Evolutionary conservation across 2,797 vertebrate genomes (phyloP).

Genomic region (Hylomyscus alleni): DNA sequence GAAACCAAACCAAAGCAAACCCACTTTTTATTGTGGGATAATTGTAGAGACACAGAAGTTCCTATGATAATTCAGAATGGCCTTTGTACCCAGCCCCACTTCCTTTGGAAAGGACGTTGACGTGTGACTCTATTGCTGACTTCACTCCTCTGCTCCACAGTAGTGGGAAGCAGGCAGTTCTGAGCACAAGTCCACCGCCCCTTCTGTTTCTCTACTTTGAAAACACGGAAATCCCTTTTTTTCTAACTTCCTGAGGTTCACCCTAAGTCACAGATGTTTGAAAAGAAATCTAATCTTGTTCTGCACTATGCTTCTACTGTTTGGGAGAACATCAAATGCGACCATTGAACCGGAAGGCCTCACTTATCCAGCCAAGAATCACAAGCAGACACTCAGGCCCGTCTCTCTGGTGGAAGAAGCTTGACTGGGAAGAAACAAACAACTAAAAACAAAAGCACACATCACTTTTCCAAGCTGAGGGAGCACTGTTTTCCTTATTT

Average conservation of each 20-base stretch:
- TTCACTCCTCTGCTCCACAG: not conserved
- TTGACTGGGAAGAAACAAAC: not conserved
- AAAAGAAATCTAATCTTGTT: slow-evolving; percentile 23
- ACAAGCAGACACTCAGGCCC: not conserved
- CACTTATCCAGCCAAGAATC: not conserved
- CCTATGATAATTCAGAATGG: not conserved
- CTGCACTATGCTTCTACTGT: not conserved
- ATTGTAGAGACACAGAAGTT: slow-evolving; percentile 40
- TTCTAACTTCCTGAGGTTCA: slow-evolving; percentile 44
- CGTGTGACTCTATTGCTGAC: not conserved
- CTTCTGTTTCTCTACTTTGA: slow-evolving; percentile 69
- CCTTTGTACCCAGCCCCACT: not conserved
- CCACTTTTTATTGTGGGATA: slow-evolving; percentile 1
- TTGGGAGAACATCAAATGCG: not conserved
- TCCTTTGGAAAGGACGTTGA: slow-evolving; percentile 13
- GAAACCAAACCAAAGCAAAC: not conserved
- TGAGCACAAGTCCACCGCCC: not conserved
- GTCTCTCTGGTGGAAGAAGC: not conserved
- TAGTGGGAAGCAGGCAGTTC: not conserved
- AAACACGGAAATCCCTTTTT: slow-evolving; percentile 70
- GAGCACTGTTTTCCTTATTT: not conserved
- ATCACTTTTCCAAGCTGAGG: not conserved
- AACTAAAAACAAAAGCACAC: not conserved
- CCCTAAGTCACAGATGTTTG: slow-evolving; percentile 52
- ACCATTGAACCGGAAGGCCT: not conserved